These are phyloP conservation scores for Sciurus vulgaris DNA, from an alignment of 2,797 vertebrate genomes.

Conservation along the genomic window DNA sequence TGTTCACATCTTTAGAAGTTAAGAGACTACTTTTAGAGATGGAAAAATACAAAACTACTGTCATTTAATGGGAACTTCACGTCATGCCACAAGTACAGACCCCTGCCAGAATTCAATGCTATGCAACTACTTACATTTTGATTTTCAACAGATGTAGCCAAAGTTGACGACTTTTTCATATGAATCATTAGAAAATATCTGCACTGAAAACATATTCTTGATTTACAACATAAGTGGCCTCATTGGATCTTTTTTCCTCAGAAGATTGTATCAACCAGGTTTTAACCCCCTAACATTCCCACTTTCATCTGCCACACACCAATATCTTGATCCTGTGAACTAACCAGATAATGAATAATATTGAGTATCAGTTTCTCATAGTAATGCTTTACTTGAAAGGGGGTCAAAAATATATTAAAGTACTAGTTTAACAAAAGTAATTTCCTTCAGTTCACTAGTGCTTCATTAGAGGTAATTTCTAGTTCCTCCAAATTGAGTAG, in stretches of 20 bases:
- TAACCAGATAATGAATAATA: constrained; percentile 60
- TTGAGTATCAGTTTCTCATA: neutral
- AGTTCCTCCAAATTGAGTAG: constrained; percentile 6
- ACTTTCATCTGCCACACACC: constrained; percentile 64
- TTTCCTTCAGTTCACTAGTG: constrained; percentile 47
- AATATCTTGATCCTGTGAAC: constrained; percentile 52
- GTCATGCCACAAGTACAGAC: constrained; percentile 17
- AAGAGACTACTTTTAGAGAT: constrained; percentile 58
- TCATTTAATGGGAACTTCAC: constrained; percentile 55
- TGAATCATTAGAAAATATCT: constrained; percentile 80
- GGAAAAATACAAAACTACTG: constrained; percentile 57
- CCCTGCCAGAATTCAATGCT: constrained; percentile 38
- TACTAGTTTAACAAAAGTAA: constrained; percentile 50
- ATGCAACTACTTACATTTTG: constrained; percentile 51
- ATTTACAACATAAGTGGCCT: constrained; percentile 79
- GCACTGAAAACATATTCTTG: constrained; percentile 78
- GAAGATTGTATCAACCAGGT: constrained; percentile 70
- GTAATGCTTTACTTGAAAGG: constrained; percentile 27
- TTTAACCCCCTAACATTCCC: constrained; percentile 66
- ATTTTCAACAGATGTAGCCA: constrained; percentile 76
- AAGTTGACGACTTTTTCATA: constrained; percentile 72
- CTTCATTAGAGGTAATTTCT: constrained; percentile 37
- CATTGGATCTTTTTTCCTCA: constrained; percentile 52
- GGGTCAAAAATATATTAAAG: constrained; percentile 20
- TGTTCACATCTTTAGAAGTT: constrained; percentile 61